These are phyloP conservation scores for Nibea coibor DNA, from an alignment of 2,113 vertebrate species.

Conservation along the genomic window DNA sequence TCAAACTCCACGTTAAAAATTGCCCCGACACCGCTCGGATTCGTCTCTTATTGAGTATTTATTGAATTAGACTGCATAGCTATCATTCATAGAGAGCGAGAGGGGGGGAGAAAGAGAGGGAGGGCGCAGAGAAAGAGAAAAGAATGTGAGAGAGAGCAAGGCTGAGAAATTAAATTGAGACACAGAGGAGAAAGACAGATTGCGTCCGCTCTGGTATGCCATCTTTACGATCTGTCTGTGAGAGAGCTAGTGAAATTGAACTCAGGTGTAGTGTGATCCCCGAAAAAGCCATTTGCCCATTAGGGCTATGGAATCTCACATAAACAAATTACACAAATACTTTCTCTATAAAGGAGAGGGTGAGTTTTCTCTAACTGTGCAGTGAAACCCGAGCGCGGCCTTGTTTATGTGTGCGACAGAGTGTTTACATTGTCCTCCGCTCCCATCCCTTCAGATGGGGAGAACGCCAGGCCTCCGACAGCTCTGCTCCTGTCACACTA, in stretches of 20 bases:
- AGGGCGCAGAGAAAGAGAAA: conserved; percentile 44
- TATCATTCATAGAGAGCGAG: conserved; percentile 34
- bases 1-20: conserved; percentile 18
- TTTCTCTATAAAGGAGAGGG: conserved; percentile 75
- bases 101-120: conserved; percentile 5
- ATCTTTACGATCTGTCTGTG: conserved; percentile 79
- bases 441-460: conserved; percentile 71
- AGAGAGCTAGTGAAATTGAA: conserved; percentile 79
- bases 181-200: conserved; percentile 65
- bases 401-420: conserved; percentile 80
- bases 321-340: conserved; percentile 84
- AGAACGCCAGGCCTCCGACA: conserved; percentile 61
- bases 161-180: conserved; percentile 66
- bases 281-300: conserved; percentile 78
- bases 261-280: conserved; percentile 77
- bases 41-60: conserved; percentile 44
- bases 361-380: conserved; percentile 60
- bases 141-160: conserved; percentile 50
- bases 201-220: conserved; percentile 69
- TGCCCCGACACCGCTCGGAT: conserved; percentile 3
- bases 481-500: conserved; percentile 73
- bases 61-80: conserved; percentile 36
- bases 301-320: conserved; percentile 72
- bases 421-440: conserved; percentile 81
- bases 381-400: conserved; percentile 73